Evolutionary conservation across 2,797 vertebrate species (phyloP).

Genomic region (Bryconaethiops microstoma): DNA sequence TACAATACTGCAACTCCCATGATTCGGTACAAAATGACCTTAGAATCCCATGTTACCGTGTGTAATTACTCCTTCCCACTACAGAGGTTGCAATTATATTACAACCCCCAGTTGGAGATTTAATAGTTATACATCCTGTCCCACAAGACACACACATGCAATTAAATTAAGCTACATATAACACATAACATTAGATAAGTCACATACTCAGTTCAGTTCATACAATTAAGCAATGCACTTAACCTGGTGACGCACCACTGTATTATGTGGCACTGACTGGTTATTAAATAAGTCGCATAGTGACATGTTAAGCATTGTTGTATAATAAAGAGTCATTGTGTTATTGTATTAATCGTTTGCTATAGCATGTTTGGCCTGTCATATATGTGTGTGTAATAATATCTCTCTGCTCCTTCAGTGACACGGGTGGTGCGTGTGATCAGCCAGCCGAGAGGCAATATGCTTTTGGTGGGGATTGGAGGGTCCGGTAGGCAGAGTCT

Average conservation of each 20-base stretch:
- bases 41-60: conserved; percentile 41
- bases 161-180: conserved; percentile 27
- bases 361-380: conserved; percentile 23
- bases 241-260: conserved; percentile 33
- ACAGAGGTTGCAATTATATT: conserved; percentile 44
- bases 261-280: conserved; percentile 37
- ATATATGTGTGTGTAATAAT: conserved; percentile 14
- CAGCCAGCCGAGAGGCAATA: conserved; percentile 88
- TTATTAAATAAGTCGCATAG: conserved; percentile 35
- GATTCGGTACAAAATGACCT: conserved; percentile 19
- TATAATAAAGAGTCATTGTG: conserved; percentile 42
- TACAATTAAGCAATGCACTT: conserved; percentile 26
- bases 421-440: conserved; percentile 84
- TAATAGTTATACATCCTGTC: conserved; percentile 54
- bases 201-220: conserved; percentile 32
- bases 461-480: conserved; percentile 88
- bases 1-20: conserved; percentile 19
- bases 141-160: conserved; percentile 36
- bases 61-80: conserved; percentile 51
- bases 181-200: conserved; percentile 39
- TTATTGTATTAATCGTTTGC: conserved; percentile 38
- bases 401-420: conserved; percentile 63
- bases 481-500: conserved; percentile 89
- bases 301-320: conserved; percentile 27
- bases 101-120: conserved; percentile 49